A percentile compares a stretch with the other conserved stretches of the same genome.
phyloP scores from a whole-genome alignment of 1,140 invertebrate genomes.

The Aphaenogaster floridana region DNA sequence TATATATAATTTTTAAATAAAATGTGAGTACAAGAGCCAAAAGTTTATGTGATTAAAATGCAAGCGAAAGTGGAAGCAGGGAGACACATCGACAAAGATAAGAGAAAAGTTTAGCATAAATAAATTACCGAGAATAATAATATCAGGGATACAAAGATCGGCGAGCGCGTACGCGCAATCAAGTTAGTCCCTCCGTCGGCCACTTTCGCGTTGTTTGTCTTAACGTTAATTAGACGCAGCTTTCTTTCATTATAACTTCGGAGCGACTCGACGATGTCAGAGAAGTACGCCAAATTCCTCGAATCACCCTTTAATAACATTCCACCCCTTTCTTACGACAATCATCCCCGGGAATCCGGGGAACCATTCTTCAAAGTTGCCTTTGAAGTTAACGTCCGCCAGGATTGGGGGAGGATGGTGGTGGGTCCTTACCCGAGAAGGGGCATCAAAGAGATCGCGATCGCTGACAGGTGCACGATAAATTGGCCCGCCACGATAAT shows the following conservation, averaged over 20 bases:
- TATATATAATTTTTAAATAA: background rate
- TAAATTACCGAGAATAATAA: conserved; percentile 51
- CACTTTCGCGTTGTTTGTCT: conserved; percentile 65
- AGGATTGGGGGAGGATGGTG: conserved; percentile 42
- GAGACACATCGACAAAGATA: conserved; percentile 21
- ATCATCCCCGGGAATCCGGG: conserved; percentile 62
- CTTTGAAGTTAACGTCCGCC: conserved; percentile 74
- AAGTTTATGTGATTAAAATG: conserved; percentile 6
- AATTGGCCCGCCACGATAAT: conserved; percentile 74
- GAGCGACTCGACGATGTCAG: conserved; percentile 44
- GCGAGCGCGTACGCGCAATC: conserved; percentile 37
- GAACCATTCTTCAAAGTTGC: conserved; percentile 67
- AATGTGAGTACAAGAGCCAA: background rate
- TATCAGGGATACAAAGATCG: conserved; percentile 25
- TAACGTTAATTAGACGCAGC: conserved; percentile 73
- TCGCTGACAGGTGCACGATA: conserved; percentile 77
- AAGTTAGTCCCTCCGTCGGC: conserved; percentile 23
- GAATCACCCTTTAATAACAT: conserved; percentile 74
- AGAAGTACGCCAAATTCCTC: conserved; percentile 58
- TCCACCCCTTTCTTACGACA: conserved; percentile 75
- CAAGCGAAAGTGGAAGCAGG: background rate
- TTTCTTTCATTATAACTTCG: conserved; percentile 72
- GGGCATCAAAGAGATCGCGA: conserved; percentile 76
- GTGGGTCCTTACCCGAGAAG: conserved; percentile 9
- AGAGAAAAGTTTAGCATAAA: conserved; percentile 52